Evolutionary conservation across 2,113 vertebrate genomes (phyloP).

Genomic region (Centropristis striata): DNA sequence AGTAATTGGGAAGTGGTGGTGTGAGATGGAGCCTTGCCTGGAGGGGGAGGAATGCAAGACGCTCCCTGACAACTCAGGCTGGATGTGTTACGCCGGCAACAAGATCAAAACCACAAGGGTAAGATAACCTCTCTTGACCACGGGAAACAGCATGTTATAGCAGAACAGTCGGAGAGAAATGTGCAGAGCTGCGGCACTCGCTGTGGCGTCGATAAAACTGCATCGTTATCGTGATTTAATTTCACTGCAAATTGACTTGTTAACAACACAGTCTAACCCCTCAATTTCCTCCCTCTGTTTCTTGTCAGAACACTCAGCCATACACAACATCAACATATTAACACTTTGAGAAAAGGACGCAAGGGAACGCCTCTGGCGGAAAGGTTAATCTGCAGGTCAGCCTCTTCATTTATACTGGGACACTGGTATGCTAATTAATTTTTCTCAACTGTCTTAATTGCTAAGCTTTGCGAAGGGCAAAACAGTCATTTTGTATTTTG

Average conservation of each 20-base stretch:
- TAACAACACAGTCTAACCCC: conserved; percentile 14
- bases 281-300: conserved; percentile 33
- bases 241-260: conserved; percentile 44
- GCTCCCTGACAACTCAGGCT: conserved; percentile 90
- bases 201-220: conserved; percentile 37
- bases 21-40: conserved; percentile 91
- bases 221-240: conserved; percentile 30
- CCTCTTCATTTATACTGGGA: conserved; percentile 35
- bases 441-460: conserved; percentile 10
- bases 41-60: conserved; percentile 90
- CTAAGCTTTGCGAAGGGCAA: conserved; percentile 19
- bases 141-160: conserved; percentile 35
- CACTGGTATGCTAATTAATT: conserved; percentile 28
- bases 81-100: conserved; percentile 90
- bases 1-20: conserved; percentile 91
- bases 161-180: conserved; percentile 38
- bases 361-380: conserved; percentile 43
- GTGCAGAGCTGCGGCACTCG: conserved; percentile 1
- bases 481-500: neutral
- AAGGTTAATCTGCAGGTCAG: conserved; percentile 75
- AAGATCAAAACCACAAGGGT: conserved; percentile 91
- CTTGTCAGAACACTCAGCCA: conserved; percentile 84
- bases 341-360: conserved; percentile 38
- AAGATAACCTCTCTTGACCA: conserved; percentile 73
- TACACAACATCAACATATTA: conserved; percentile 83